Base-by-base conservation (phyloP, 1,140 invertebrate species). In the Drosophila watanabei region DNA sequence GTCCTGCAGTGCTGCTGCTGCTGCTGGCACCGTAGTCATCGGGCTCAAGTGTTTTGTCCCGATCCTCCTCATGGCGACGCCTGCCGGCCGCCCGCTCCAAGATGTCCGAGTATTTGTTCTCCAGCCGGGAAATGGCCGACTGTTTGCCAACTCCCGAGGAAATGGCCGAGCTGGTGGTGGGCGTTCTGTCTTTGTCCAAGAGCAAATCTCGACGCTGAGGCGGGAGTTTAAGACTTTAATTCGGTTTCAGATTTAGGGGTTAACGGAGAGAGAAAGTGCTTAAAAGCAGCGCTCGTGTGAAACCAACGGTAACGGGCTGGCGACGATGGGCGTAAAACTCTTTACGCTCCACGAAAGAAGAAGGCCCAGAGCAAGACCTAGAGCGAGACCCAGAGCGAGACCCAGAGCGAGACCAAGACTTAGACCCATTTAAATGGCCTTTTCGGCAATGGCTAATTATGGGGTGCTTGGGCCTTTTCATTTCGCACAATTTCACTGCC, bases 41-140 rank as follows among this genome's bases (percentile, higher is more conserved):
- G 0, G 96, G 95, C 73, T 96, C 96, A 32, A 96, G 83, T 0
- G 95, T 96, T 92, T 95, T 95, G 65, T 97, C 96, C 8, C 94
- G 93, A 91, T 95, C 95, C 75, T 79, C 94, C 93, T 77, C 93
- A 57, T 88, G 73, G 65, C 95, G 95, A 81, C 94, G 94, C 75
- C 95, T 93, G 16, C 94, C 92, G 2, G 95, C 95, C 59, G 96
- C 95, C 70, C 94, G 94, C 73, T 97, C 96, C 69, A 97, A 93
- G 20, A 96, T 94, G 11, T 95, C 94, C 11, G 95, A 95, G 92
- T 97, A 97, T 92, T 97, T 97, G 79, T 97, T 96, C 92, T 97
- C 96, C 64, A 96, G 91, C 4, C 96, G 94, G 66, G 93, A 95
- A n/a, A 96, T 94, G 2, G 95, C 95, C 20, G 92, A 92, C 49